Conservation (phyloP, 2,113 vertebrate genomes). For the Megatriorchis doriae region DNA sequence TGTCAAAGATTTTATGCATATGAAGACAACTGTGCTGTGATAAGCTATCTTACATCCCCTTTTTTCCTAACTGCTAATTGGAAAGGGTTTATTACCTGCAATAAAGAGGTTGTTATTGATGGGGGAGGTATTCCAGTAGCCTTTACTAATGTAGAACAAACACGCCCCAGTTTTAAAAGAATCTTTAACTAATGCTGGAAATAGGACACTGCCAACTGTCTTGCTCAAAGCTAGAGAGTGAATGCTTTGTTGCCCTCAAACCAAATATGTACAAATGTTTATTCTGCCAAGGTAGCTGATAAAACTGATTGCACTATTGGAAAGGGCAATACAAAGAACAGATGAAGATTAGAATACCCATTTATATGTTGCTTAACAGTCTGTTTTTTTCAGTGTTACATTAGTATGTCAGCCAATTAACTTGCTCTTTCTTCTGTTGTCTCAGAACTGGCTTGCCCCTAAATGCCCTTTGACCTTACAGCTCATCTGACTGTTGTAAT, state of each 20-base stretch:
- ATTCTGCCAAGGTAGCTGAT: not conserved
- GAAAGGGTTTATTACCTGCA: not conserved
- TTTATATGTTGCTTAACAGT: not conserved
- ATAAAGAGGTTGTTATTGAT: not conserved
- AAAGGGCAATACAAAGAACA: not conserved
- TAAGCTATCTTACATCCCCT: not conserved
- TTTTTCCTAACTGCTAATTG: not conserved
- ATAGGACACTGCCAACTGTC: not conserved
- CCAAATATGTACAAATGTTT: not conserved
- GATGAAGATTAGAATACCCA: not conserved
- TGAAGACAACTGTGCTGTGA: not conserved
- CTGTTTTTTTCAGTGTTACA: not conserved
- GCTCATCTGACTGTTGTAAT: not conserved
- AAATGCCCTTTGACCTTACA: not conserved
- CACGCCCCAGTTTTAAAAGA: not conserved
- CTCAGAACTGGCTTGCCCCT: not conserved
- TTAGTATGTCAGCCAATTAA: not conserved
- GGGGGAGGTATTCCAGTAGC: not conserved
- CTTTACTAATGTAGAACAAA: not conserved
- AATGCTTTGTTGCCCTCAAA: not conserved
- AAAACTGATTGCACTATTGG: not conserved
- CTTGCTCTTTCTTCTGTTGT: not conserved
- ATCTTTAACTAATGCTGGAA: not conserved
- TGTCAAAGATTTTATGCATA: not conserved
- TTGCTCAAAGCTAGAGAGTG: not conserved